Evolutionary conservation across 1,140 invertebrate genomes (phyloP), one percentile per base, ranked within the genome.

Genomic region (Trichonephila clavipes): DNA sequence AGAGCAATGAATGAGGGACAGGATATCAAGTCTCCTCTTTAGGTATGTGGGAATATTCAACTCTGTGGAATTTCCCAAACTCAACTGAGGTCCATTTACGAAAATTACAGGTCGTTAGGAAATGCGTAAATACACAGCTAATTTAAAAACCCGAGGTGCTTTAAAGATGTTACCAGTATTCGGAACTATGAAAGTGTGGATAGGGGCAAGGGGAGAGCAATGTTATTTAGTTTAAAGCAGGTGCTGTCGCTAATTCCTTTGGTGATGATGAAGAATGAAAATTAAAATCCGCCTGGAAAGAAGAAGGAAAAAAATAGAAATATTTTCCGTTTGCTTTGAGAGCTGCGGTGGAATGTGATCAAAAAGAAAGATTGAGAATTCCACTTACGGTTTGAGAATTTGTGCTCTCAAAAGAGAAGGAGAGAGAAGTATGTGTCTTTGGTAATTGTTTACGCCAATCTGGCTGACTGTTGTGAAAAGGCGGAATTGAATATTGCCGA

Each of bases 251-350:
- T 92, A 92, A 92, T 92, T 92, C 66, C 62, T 69, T 69, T 21
- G 28, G 40, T 87, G 90, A 87, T 69, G 90, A 92, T 92, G 90
- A 92, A 92, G 90, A 92, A 92, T 92, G 90, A 92, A 92, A 92
- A 92, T 92, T 92, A 92, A 92, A 92, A 72, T 81, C 62, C 28
- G 44, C 44, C 14, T 40, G 69, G 69, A 18, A 77, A 40, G 16
- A 40, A 40, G 28, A 77, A 77, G 28, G 16, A 59, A 64, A 92
- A 92, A 87, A 92, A 86, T 64, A 40, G 19, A 69, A 87, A 86
- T 92, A 92, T 92, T 92, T 92, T 92, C 89, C 90, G 64, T 92
- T 92, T 87, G 64, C 90, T 91, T 91, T 90, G 88, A 81, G n/a
- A 90, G 88, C 58, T 77, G 8, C 81, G 3, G 44, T 51, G 81